Percentiles rank a stretch among this genome's conserved stretches.
phyloP scores from a whole-genome alignment of 1,140 invertebrate genomes.

The Glossosoma conforme region DNA sequence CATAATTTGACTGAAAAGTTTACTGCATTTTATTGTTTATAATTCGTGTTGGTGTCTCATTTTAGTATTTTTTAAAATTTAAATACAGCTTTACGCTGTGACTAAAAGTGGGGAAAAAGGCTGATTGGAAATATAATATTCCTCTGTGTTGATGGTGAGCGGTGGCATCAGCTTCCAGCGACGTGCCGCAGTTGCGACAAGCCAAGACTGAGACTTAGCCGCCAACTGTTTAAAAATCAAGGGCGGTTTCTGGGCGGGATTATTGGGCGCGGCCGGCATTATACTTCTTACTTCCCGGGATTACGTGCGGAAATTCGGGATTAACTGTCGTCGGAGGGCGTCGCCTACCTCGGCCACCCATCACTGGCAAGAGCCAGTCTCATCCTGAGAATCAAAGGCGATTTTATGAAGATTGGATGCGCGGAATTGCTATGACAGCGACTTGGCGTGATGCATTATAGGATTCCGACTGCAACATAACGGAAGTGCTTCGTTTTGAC shows the following conservation, averaged over 20 bases:
- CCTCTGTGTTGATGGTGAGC: no score
- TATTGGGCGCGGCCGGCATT: constrained; percentile 26
- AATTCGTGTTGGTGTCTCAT: no score
- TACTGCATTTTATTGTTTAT: no score
- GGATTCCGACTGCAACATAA: background rate
- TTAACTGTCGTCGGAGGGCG: constrained; percentile 15
- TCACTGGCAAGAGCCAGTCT: background rate
- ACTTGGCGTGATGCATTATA: background rate
- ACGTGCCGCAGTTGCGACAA: no score
- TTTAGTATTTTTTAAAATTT: no score
- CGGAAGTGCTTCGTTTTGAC: no score
- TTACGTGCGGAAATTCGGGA: constrained; percentile 32
- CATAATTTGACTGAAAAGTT: no score
- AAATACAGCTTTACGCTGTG: no score
- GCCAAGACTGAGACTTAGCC: constrained; percentile 1
- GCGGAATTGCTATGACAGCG: constrained; percentile 7
- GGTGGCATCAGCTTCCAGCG: no score
- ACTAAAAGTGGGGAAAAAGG: no score
- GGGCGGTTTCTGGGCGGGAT: constrained; percentile 24
- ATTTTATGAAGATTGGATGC: constrained; percentile 32
- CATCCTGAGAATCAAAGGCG: constrained; percentile 16
- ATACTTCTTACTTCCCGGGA: constrained; percentile 28
- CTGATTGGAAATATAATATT: no score
- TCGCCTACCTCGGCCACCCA: background rate
- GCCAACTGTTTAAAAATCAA: constrained; percentile 30